phyloP scores from a whole-genome alignment of 2,888 invertebrate genomes.

The Kryphioiulus occultus region DNA sequence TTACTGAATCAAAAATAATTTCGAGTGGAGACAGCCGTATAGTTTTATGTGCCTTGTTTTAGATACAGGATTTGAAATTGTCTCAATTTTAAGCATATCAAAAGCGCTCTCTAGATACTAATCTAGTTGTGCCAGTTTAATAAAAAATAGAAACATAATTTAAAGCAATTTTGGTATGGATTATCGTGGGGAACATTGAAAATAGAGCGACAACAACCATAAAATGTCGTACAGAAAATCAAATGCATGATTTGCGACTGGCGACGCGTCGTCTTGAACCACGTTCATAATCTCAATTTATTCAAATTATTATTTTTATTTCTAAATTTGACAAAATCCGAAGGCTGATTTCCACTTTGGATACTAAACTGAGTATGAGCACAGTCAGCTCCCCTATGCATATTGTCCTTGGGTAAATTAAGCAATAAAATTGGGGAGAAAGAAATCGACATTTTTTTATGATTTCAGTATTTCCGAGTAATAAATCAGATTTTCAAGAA shows the following conservation, averaged over 20 bases:
- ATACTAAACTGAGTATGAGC: not conserved
- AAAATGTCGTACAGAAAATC: not conserved
- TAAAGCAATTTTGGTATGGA: constrained; percentile 4
- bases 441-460: not conserved
- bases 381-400: too few relatives aligned
- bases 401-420: not conserved
- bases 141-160: not conserved
- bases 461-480: too few relatives aligned
- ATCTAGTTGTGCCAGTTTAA: not conserved
- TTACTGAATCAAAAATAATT: not conserved
- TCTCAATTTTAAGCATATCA: not conserved
- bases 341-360: not conserved
- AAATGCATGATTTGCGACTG: constrained; percentile 32
- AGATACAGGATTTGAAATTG: not conserved
- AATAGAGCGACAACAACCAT: constrained; percentile 15
- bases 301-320: not conserved
- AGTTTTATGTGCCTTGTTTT: not conserved
- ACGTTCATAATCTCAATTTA: constrained; percentile 11
- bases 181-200: constrained; percentile 13
- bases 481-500: not conserved
- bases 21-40: not conserved
- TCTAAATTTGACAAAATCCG: not conserved
- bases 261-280: not conserved
- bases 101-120: not conserved
- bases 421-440: not conserved